phyloP scores from a whole-genome alignment of 2,888 invertebrate species.

The Megaustenia siamemsis region DNA sequence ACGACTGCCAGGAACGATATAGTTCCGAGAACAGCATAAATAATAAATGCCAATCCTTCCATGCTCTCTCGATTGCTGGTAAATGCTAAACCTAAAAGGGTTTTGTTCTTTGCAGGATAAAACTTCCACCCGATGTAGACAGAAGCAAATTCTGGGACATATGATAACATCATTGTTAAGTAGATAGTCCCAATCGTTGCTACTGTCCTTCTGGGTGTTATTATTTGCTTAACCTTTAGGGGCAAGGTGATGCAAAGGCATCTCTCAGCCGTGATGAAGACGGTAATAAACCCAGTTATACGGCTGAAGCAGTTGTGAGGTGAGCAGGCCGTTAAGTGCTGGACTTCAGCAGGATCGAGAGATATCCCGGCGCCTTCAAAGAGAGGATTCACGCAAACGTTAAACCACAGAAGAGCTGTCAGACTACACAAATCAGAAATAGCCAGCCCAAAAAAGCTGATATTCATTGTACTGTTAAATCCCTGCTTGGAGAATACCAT shows the following conservation, averaged over 20 bases:
- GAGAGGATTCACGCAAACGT: conserved; percentile 35
- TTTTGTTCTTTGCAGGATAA: conserved; percentile 30
- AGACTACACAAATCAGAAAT: conserved; percentile 38
- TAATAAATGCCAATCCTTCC: conserved; percentile 1
- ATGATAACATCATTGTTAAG: conserved; percentile 4
- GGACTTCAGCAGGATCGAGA: conserved; percentile 21
- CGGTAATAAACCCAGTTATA: conserved; percentile 27
- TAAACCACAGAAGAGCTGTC: conserved; percentile 27
- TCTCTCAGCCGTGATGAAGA: conserved; percentile 27
- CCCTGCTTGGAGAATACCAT: conserved; percentile 25
- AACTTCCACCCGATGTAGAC: conserved; percentile 33
- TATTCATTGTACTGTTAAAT: conserved; percentile 34
- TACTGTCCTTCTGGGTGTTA: conserved; percentile 14
- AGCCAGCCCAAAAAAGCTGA: conserved; percentile 25
- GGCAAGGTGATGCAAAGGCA: conserved; percentile 32
- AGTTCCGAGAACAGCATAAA: background rate
- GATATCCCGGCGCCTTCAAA: conserved; percentile 18
- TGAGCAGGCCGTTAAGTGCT: conserved; percentile 26
- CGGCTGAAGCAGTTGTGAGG: conserved; percentile 40
- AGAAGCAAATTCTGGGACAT: conserved; percentile 20
- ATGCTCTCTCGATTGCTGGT: conserved; percentile 23
- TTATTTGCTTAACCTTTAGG: conserved; percentile 30
- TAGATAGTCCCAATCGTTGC: background rate
- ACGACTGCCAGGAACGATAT: conserved; percentile 17
- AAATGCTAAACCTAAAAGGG: conserved; percentile 25